Evolutionary conservation across 2,888 invertebrate genomes (phyloP).

Genomic region (Andrena praecox): DNA sequence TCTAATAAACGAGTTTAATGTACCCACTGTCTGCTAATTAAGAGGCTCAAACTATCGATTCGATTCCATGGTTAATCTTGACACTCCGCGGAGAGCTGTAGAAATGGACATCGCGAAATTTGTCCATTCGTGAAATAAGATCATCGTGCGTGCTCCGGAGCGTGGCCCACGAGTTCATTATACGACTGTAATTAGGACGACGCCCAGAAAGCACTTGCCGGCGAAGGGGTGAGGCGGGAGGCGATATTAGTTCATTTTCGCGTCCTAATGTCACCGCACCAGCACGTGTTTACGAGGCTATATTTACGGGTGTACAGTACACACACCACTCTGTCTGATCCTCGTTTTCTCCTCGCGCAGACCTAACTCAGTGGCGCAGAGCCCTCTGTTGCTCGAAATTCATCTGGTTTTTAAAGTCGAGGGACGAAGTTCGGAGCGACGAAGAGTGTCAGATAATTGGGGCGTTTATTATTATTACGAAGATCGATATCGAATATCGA

Average conservation of each 20-base stretch:
- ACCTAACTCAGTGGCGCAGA: constrained; percentile 51
- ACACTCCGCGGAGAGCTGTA: neutral
- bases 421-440: neutral
- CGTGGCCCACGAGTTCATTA: constrained; percentile 69
- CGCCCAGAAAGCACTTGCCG: constrained; percentile 65
- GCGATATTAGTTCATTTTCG: constrained; percentile 74
- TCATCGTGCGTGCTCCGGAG: constrained; percentile 62
- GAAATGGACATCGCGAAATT: constrained; percentile 12
- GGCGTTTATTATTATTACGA: neutral
- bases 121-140: constrained; percentile 60
- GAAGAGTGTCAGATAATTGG: neutral
- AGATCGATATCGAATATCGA: neutral
- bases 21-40: no score
- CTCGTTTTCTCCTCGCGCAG: constrained; percentile 58
- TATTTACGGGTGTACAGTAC: constrained; percentile 64
- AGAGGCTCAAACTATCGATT: neutral
- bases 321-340: constrained; percentile 35
- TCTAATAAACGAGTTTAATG: no score
- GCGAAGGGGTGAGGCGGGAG: constrained; percentile 53
- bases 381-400: neutral
- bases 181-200: constrained; percentile 72
- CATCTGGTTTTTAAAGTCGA: neutral
- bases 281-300: constrained; percentile 63
- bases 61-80: neutral
- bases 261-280: constrained; percentile 69